A percentile compares a stretch with the other conserved stretches of the same genome.
These are phyloP conservation scores for Orbicella faveolata DNA, from an alignment of 64 coral and sea anemone species.

Conservation along the genomic window DNA sequence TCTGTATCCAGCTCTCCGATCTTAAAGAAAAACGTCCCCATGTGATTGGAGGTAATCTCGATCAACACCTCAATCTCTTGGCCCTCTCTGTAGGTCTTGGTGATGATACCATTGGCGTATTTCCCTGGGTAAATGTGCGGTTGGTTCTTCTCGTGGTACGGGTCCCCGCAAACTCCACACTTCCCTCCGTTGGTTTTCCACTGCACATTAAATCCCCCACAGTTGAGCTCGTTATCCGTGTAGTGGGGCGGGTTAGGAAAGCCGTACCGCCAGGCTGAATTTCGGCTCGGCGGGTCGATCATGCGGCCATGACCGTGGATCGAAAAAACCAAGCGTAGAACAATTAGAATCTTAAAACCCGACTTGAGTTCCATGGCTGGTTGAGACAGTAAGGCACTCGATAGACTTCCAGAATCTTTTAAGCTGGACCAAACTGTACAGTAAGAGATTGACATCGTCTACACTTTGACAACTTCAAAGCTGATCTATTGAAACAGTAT, in stretches of 20 bases:
- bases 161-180: slow-evolving; percentile 77
- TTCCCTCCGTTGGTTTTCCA: slow-evolving; percentile 39
- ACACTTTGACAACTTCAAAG: no score
- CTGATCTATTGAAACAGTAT: no score
- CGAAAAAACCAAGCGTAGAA: background rate
- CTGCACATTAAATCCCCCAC: slow-evolving; percentile 58
- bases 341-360: no score
- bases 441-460: no score
- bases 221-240: slow-evolving; percentile 62
- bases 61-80: slow-evolving; percentile 51
- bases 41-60: slow-evolving; percentile 75
- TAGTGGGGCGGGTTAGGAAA: slow-evolving; percentile 25
- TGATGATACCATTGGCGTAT: slow-evolving; percentile 65
- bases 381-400: no score
- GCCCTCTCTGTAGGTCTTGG: slow-evolving; percentile 59
- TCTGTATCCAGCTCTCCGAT: slow-evolving; percentile 28
- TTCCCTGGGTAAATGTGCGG: slow-evolving; percentile 56
- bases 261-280: slow-evolving; percentile 48
- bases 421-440: no score
- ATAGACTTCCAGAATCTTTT: no score
- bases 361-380: no score
- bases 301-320: slow-evolving; percentile 56
- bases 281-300: slow-evolving; percentile 57
- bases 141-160: background rate
- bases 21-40: slow-evolving; percentile 72